Conservation (phyloP, 2,113 vertebrate genomes). For the Leucopternis melanops region DNA sequence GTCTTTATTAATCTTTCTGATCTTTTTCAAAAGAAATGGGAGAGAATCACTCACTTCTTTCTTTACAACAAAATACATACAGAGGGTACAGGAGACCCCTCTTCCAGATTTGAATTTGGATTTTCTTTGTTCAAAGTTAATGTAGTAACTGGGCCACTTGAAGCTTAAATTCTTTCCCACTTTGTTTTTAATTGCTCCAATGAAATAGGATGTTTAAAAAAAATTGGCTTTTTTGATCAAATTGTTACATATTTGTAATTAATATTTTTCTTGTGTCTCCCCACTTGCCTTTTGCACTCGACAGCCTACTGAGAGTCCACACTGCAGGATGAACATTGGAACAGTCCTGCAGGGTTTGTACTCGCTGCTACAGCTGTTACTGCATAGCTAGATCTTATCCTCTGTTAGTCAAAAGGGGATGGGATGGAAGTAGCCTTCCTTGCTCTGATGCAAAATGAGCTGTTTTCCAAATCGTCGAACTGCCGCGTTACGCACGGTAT, state of each 20-base stretch:
- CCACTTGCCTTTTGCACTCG: background rate
- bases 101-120: background rate
- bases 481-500: rapidly evolving
- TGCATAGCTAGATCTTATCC: rapidly evolving
- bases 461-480: rapidly evolving
- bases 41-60: background rate
- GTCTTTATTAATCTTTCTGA: background rate
- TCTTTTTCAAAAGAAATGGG: background rate
- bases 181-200: background rate
- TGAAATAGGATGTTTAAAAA: background rate
- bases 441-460: background rate
- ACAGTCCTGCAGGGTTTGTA: background rate
- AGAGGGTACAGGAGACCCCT: background rate
- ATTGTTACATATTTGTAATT: background rate
- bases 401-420: background rate
- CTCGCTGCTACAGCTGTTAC: background rate
- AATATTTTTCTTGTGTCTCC: background rate
- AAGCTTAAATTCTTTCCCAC: background rate
- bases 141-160: background rate
- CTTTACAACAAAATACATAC: background rate
- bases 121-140: background rate
- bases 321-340: background rate
- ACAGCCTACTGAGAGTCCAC: rapidly evolving
- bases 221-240: background rate
- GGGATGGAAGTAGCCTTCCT: too few relatives aligned